Evolutionary conservation across 1,140 invertebrate species (phyloP).

Genomic region (Hyphantria cunea): DNA sequence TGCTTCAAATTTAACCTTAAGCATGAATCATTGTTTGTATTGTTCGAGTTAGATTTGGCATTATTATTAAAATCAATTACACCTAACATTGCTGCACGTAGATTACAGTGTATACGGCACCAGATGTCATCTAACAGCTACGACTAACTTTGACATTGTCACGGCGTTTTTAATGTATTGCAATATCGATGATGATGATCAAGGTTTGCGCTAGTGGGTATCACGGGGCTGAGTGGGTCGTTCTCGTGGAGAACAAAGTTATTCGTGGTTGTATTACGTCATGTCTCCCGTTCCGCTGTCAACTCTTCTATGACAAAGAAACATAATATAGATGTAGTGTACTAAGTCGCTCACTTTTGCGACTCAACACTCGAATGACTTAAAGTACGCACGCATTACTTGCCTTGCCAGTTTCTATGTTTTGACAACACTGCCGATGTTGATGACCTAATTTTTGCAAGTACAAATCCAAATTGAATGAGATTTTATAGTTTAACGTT

Average conservation of each 20-base stretch:
- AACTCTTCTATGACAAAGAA: conserved; percentile 75
- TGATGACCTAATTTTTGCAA: conserved; percentile 73
- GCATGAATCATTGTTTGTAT: conserved; percentile 69
- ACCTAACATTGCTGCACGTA: conserved; percentile 62
- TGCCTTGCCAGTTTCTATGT: conserved; percentile 80
- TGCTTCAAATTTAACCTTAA: conserved; percentile 60
- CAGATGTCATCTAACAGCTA: conserved; percentile 60
- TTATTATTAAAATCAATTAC: conserved; percentile 41
- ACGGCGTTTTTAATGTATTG: conserved; percentile 30
- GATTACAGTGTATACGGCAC: conserved; percentile 49
- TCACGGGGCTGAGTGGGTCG: conserved; percentile 52
- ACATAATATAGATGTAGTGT: conserved; percentile 46
- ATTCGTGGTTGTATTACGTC: conserved; percentile 47
- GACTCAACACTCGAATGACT: conserved; percentile 39
- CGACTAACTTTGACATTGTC: conserved; percentile 67
- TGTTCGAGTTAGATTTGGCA: conserved; percentile 51
- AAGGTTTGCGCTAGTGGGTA: conserved; percentile 43
- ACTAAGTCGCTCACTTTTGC: conserved; percentile 37
- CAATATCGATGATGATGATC: conserved; percentile 15
- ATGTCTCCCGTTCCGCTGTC: conserved; percentile 60
- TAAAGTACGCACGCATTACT: conserved; percentile 75
- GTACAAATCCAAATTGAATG: conserved; percentile 80
- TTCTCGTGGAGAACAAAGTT: conserved; percentile 53
- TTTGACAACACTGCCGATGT: conserved; percentile 75
- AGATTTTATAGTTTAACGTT: conserved; percentile 79